phyloP scores from a whole-genome alignment of 2,113 vertebrate species.

The Tinamus guttatus region DNA sequence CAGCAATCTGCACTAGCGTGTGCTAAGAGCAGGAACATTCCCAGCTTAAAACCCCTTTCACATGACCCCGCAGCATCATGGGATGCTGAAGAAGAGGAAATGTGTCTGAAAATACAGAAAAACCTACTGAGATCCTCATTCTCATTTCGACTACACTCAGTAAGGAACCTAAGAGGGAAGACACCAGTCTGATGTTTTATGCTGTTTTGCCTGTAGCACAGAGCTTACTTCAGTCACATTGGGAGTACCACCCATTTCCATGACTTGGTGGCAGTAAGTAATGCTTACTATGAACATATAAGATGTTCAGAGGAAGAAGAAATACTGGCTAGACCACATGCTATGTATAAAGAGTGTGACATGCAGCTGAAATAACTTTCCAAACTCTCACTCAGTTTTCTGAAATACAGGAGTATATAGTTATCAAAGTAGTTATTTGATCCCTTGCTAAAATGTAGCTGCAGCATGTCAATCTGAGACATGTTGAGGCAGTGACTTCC shows the following conservation, averaged over 20 bases:
- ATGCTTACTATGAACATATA: neutral
- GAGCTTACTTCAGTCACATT: neutral
- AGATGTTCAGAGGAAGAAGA: neutral
- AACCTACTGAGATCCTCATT: neutral
- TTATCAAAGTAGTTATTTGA: neutral
- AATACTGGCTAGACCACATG: neutral
- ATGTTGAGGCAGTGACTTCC: neutral
- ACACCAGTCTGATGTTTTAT: fast-evolving
- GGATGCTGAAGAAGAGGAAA: neutral
- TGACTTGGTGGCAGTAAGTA: neutral
- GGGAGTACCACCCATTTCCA: fast-evolving
- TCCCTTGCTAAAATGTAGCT: neutral
- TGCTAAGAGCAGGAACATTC: neutral
- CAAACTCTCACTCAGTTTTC: neutral
- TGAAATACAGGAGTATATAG: fast-evolving
- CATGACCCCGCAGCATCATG: neutral
- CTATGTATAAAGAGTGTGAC: fast-evolving
- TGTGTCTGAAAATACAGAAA: neutral
- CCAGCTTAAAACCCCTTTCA: neutral
- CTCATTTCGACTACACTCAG: neutral
- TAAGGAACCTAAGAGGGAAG: neutral
- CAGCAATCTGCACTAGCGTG: neutral
- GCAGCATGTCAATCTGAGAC: neutral
- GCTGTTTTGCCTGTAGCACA: neutral
- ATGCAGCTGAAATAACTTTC: neutral